Conservation (phyloP, 2,797 vertebrate species). For the Sarcophilus harrisii region DNA sequence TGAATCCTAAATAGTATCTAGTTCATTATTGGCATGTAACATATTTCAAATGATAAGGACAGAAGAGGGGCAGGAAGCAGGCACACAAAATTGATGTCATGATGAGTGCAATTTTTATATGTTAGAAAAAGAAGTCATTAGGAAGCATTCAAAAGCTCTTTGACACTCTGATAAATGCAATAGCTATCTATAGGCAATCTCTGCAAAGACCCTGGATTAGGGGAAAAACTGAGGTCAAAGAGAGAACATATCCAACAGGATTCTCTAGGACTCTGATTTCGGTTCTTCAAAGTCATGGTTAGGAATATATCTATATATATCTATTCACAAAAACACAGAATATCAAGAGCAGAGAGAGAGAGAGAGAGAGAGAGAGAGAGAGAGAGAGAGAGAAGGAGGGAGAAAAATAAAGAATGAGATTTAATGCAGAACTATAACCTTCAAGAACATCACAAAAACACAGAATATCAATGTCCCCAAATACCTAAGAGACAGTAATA, state of each 20-base stretch:
- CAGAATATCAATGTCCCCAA: background rate
- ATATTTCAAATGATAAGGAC: constrained; percentile 50
- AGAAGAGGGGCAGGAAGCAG: background rate
- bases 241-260: background rate
- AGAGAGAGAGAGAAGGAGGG: too few relatives aligned
- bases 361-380: too few relatives aligned
- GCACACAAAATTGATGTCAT: background rate
- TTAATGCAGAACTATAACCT: background rate
- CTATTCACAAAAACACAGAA: too few relatives aligned
- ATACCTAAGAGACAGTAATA: background rate
- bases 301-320: background rate
- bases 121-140: background rate
- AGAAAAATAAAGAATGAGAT: background rate
- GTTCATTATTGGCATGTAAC: constrained; percentile 34
- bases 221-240: background rate
- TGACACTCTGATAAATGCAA: background rate
- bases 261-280: background rate
- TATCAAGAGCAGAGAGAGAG: too few relatives aligned
- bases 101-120: background rate
- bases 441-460: background rate
- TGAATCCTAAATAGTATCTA: constrained; percentile 31
- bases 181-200: background rate
- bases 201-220: background rate
- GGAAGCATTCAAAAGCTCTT: background rate
- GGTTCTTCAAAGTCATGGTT: background rate